Evolutionary conservation across 2,797 vertebrate genomes (phyloP).

Genomic region (Danio albolineatus): DNA sequence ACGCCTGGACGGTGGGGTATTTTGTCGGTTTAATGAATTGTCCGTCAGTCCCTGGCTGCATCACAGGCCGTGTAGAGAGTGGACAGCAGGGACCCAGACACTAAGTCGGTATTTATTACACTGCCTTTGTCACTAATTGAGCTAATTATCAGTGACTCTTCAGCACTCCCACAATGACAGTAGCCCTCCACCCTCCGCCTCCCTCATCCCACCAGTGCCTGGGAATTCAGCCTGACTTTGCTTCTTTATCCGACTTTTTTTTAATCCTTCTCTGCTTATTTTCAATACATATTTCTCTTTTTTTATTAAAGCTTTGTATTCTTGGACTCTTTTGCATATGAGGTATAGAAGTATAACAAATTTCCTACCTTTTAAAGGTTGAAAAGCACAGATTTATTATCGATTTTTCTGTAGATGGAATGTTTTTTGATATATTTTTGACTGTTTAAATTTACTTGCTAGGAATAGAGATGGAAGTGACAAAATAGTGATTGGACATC

Average conservation of each 20-base stretch:
- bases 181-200: conserved; percentile 64
- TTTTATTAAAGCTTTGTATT: conserved; percentile 42
- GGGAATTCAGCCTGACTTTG: conserved; percentile 75
- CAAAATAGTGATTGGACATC: neutral
- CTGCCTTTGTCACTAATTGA: conserved; percentile 99
- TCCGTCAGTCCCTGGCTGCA: conserved; percentile 97
- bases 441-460: neutral
- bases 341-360: conserved; percentile 18
- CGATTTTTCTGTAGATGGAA: neutral
- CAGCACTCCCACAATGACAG: conserved; percentile 93
- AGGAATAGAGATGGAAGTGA: neutral
- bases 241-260: conserved; percentile 63
- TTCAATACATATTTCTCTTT: conserved; percentile 36
- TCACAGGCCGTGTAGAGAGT: conserved; percentile 91
- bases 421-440: conserved; percentile 39
- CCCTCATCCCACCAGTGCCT: conserved; percentile 74
- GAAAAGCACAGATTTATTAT: conserved; percentile 21
- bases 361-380: conserved; percentile 10
- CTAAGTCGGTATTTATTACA: conserved; percentile 99
- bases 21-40: conserved; percentile 99
- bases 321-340: conserved; percentile 17
- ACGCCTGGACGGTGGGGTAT: conserved; percentile 98
- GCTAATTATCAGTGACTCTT: conserved; percentile 99
- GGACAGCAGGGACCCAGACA: conserved; percentile 99
- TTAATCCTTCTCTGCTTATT: conserved; percentile 51